Conservation (phyloP, 2,888 invertebrate species). For the Gymnocheta viridis region DNA sequence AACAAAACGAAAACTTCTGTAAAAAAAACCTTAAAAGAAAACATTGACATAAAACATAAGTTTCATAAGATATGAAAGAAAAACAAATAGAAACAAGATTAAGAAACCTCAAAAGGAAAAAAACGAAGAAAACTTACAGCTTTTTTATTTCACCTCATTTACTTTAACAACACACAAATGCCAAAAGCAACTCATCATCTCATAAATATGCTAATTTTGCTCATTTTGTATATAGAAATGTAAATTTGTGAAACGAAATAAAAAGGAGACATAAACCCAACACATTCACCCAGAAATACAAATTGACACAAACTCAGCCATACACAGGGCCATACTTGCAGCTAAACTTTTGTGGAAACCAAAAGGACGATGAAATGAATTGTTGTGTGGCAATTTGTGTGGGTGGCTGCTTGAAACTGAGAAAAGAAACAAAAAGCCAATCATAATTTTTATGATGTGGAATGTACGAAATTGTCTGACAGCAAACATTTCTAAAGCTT, state of each 20-base stretch:
- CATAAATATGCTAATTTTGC: constrained; percentile 78
- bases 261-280: constrained; percentile 17
- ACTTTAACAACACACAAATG: constrained; percentile 72
- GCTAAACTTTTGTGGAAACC: constrained; percentile 42
- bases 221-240: constrained; percentile 34
- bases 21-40: constrained; percentile 32
- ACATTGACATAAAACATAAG: constrained; percentile 63
- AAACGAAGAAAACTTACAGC: constrained; percentile 33
- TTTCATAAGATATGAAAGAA: constrained; percentile 51
- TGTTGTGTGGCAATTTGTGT: constrained; percentile 17
- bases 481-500: constrained; percentile 71
- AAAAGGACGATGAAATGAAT: constrained; percentile 29
- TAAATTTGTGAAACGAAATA: constrained; percentile 10
- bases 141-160: constrained; percentile 73
- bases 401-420: constrained; percentile 17
- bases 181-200: constrained; percentile 75
- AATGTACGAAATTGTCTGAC: constrained; percentile 78
- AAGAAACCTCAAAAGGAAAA: constrained; percentile 30
- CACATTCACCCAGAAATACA: not conserved
- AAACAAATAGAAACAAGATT: constrained; percentile 44
- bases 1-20: constrained; percentile 26
- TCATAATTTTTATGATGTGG: constrained; percentile 80
- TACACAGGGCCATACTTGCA: not conserved
- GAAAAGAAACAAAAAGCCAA: constrained; percentile 75
- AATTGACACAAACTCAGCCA: not conserved